A percentile compares a stretch with the other conserved stretches of the same genome.
Evolutionary conservation across 2,113 vertebrate species (phyloP).

Genomic region (Nanorana parkeri): DNA sequence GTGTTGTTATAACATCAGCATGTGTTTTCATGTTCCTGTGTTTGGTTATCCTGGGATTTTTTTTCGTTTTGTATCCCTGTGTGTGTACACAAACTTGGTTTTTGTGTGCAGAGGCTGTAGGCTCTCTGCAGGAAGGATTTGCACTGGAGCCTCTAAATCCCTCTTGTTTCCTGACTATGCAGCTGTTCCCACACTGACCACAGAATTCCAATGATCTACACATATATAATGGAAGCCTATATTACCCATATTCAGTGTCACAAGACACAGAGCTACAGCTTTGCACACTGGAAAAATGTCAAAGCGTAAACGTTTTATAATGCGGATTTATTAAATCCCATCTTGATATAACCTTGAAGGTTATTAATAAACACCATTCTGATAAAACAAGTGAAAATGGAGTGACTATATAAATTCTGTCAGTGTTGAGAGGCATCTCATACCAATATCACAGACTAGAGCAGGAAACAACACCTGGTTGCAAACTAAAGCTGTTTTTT

Average conservation of each 20-base stretch:
- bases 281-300: not conserved
- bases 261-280: not conserved
- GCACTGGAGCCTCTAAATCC: constrained; percentile 34
- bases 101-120: constrained; percentile 6
- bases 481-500: no score
- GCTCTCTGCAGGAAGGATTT: constrained; percentile 37
- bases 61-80: not conserved
- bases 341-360: not conserved
- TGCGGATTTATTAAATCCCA: not conserved
- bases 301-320: not conserved
- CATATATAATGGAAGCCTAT: not conserved
- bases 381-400: not conserved
- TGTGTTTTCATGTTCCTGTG: not conserved
- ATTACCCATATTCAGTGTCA: not conserved
- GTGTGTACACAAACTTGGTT: not conserved
- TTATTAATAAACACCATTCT: not conserved
- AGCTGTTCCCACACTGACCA: constrained; percentile 37
- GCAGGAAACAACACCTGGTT: no score
- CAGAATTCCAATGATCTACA: not conserved
- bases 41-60: not conserved
- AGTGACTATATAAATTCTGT: not conserved
- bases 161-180: constrained; percentile 44
- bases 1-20: not conserved
- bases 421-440: no score
- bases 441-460: no score